Percentiles rank a stretch among this genome's conserved stretches.
Evolutionary conservation across 2,797 vertebrate species (phyloP).

Genomic region (Falco columbarius): DNA sequence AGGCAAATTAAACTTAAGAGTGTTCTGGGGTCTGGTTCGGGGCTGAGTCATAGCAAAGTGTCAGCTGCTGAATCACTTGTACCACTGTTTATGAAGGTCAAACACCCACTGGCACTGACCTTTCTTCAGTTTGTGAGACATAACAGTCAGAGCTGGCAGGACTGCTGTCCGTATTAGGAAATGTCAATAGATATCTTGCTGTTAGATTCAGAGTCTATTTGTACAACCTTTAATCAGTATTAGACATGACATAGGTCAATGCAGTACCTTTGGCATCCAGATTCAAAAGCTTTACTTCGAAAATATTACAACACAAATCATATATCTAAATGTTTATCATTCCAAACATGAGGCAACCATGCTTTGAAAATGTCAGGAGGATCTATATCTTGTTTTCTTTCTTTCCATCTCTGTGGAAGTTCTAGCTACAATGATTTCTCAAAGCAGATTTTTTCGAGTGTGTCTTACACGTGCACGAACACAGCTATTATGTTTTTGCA

Average conservation of each 20-base stretch:
- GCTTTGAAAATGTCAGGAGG: conserved; percentile 38
- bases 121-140: background rate
- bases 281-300: conserved; percentile 12
- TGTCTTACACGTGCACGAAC: background rate
- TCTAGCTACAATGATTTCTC: background rate
- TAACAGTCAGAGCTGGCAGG: conserved; percentile 1
- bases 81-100: background rate
- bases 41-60: background rate
- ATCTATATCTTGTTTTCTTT: conserved; percentile 10
- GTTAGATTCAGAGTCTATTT: conserved; percentile 46
- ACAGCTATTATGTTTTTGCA: background rate
- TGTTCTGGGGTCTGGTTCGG: background rate
- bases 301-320: conserved; percentile 31
- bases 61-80: background rate
- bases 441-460: background rate
- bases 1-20: background rate
- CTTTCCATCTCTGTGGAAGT: background rate
- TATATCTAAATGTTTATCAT: conserved; percentile 8
- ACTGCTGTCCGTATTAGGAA: background rate
- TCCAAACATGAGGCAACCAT: background rate
- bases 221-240: conserved; percentile 56
- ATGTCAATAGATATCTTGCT: conserved; percentile 57
- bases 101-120: conserved; percentile 10
- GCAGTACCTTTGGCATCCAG: background rate
- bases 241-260: conserved; percentile 55